Evolutionary conservation across 2,113 vertebrate species (phyloP), one percentile per base, ranked within the genome.

Genomic region (Vimba vimba): DNA sequence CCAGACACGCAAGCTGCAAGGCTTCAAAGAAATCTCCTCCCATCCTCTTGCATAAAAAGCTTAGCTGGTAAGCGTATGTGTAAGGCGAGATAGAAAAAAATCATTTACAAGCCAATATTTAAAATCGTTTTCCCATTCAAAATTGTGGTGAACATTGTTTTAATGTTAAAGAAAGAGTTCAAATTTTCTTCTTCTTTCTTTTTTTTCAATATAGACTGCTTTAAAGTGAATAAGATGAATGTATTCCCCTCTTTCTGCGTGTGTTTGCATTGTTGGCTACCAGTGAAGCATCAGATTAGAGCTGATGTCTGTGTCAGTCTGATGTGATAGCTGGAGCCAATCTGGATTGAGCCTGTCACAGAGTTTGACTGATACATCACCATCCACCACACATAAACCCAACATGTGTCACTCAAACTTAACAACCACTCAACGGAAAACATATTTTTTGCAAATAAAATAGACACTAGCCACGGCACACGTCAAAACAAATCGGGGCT

Each of bases 1-100:
- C 90, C 88, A 89, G 88, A 85, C 88, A 89, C 60, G 86, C 90
- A 66, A 83, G 88, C 86, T 76, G 59, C 57, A 82, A 88, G 88
- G 88, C 87, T 88, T 89, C 69, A 80, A 84, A 84, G 82, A 77
- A 30, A 64, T 79, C 73, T 71, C 73, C 79, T 68, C 66, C 25
- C 74, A 55, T 69, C 66, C 45, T 82, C 75, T 47, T 79, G 68
- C 47, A 50, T 75, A 85, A 85, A 86, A 88, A 21, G 82, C 81
- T 86, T 82, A 80, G 75, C 73, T 74, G 55, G 79, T 69, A 74
- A 55, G 30, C 84, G 21, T 64, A 39, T 73, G 74, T 77, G 19
- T 75, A 23, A 83, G 19, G 50, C 39, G 33, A 73, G 68, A 83
- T 74, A 59, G 12, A 6, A 33, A n/a, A n/a, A 25, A 17, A 30